Evolutionary conservation across 2,113 vertebrate genomes (phyloP), one percentile per base, ranked within the genome.

Genomic region (Manacus vitellinus): DNA sequence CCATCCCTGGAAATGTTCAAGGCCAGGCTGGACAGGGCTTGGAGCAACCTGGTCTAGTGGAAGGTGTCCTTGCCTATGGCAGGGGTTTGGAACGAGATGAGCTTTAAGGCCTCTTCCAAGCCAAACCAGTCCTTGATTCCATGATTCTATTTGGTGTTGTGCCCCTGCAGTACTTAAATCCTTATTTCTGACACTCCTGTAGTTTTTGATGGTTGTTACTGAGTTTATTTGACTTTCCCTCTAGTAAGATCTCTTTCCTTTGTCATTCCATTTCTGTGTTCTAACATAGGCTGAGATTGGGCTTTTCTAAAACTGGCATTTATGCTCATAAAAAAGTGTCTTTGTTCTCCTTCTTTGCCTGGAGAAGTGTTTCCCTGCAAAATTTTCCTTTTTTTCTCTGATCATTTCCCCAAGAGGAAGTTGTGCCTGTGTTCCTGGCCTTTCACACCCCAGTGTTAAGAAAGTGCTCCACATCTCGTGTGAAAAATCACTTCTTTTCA

Each of bases 261-360:
- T 51, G 27, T 35, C 37, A 9, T 71, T 70, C 33, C 2, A 4
- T 52, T 46, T 46, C 51, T 77, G 33, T 85, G 31, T 23, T 58
- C 43, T 49, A 37, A 39, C 46, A 41, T 1, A 27, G 33, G 10
- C 72, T 33, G 44, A 44, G 76, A 31, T 0, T 16, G 25, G 24
- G 41, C 43, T 55, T 85, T 59, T 77, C 76, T 49, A 30, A 80
- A 87, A 14, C 20, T 12, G 44, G 10, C 20, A 6, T 18, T 85
- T 35, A 35, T 3, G 8, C 44, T 35, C 5, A 22, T 0, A 16
- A 41, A 43, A n/a, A 66, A 15, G 8, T 1, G 7, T 23, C 1
- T 10, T 44, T 73, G 63, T 52, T 39, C 15, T 71, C 27, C 41
- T 77, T 10, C 47, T 66, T 59, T 77, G 31, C 35, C 35, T 1